Evolutionary conservation across 92 coral and sea anemone genomes (phyloP).

Genomic region (Meandrina meandrites): DNA sequence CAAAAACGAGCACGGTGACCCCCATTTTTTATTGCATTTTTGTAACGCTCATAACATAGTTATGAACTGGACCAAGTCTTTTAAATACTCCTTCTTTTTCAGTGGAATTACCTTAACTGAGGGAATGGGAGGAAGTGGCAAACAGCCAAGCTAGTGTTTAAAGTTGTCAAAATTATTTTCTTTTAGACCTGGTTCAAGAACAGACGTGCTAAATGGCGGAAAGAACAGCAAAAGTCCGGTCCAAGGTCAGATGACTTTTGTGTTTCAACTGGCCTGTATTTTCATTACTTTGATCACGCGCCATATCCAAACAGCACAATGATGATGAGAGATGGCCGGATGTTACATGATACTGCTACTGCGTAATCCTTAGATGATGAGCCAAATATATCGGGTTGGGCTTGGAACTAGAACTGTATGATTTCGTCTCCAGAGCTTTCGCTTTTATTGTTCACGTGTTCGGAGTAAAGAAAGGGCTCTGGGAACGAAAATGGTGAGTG

Average conservation of each 20-base stretch:
- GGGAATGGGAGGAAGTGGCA: background rate
- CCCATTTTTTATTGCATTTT: too few species aligned
- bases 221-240: background rate
- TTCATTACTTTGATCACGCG: slow-evolving; percentile 17
- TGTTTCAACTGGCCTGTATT: background rate
- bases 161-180: background rate
- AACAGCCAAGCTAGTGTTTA: background rate
- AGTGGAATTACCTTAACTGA: too few species aligned
- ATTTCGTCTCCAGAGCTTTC: background rate
- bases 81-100: too few species aligned
- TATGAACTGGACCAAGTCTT: too few species aligned
- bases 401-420: background rate
- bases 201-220: slow-evolving; percentile 57
- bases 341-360: background rate
- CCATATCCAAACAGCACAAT: slow-evolving; percentile 18
- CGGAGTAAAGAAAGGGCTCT: too few species aligned
- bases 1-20: too few species aligned
- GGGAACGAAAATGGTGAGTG: too few species aligned
- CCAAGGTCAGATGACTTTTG: background rate
- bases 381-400: background rate
- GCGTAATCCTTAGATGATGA: background rate
- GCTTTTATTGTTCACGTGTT: background rate
- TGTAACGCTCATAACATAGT: too few species aligned
- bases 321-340: slow-evolving; percentile 22
- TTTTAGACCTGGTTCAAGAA: slow-evolving; percentile 56